Conservation (phyloP, 2,888 invertebrate genomes). For the Stictocephala bisonia region DNA sequence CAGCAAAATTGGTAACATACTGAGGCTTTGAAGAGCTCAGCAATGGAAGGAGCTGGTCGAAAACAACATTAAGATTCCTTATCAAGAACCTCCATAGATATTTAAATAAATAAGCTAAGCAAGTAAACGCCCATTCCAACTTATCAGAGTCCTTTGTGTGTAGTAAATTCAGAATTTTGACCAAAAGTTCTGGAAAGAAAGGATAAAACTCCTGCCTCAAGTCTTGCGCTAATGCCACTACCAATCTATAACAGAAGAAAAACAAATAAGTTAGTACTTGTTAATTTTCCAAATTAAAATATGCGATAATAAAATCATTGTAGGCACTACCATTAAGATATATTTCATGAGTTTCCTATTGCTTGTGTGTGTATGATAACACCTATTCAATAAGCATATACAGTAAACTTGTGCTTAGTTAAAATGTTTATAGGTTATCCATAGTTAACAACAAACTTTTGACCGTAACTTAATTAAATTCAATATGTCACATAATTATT, state of each 20-base stretch:
- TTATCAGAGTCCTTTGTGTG: conserved; percentile 84
- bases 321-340: too few species aligned
- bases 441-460: too few species aligned
- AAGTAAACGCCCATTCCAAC: conserved; percentile 86
- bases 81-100: conserved; percentile 84
- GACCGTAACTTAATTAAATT: too few species aligned
- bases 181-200: conserved; percentile 82
- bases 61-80: conserved; percentile 79
- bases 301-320: too few species aligned
- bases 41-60: conserved; percentile 79
- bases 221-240: conserved; percentile 88
- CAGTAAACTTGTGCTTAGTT: too few species aligned
- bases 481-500: too few species aligned
- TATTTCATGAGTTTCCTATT: background rate
- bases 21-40: conserved; percentile 81
- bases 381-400: background rate
- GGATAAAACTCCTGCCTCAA: conserved; percentile 89
- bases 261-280: too few species aligned
- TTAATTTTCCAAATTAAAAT: too few species aligned
- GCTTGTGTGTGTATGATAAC: background rate
- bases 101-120: conserved; percentile 92
- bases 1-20: conserved; percentile 93
- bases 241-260: conserved; percentile 70
- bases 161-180: conserved; percentile 76
- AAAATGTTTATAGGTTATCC: too few species aligned